Evolutionary conservation across 2,888 invertebrate species (phyloP), one percentile per base, ranked within the genome.

Genomic region (Drosophila lacicola): DNA sequence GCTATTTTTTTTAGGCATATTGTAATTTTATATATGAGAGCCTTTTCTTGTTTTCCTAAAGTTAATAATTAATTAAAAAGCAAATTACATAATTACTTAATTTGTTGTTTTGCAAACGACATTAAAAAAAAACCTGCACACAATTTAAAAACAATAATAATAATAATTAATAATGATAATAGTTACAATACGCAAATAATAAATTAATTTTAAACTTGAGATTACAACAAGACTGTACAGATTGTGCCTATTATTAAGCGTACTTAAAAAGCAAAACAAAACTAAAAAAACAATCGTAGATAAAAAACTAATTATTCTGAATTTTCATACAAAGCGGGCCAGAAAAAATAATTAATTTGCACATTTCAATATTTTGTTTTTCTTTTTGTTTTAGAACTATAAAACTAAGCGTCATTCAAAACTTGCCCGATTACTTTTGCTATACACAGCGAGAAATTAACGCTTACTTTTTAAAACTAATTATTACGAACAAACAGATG

Each of bases 151-250:
- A 86, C 72, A 77, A 85, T 71, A 75, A 70, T 66, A 64, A 61
- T 62, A 71, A 64, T 50, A 50, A 47, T 33, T 14, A 21, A 21
- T 50, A 50, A 37, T 39, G 11, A 34, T 67, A 67, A 62, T 63
- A 29, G 19, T 34, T 47, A 58, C 34, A 82, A 70, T 70, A 70
- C 64, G 62, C 66, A 74, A 72, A 82, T 74, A 82, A 82, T 82
- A 85, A 82, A 70, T 85, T 73, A 70, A 58, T 49, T 45, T 41
- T 57, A 58, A 62, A 76, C 67, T 66, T 74, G 83, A 86, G 81
- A 83, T 83, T 83, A 86, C 86, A 83, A 82, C 74, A 86, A 82
- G 80, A 76, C 78, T 83, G 83, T 83, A 83, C 83, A 83, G 70
- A 62, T 70, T 55, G 55, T 78, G 62, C 80, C 66, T 78, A 72